Conservation (phyloP, 1,140 invertebrate genomes). For the Cheumatopsyche charites region DNA sequence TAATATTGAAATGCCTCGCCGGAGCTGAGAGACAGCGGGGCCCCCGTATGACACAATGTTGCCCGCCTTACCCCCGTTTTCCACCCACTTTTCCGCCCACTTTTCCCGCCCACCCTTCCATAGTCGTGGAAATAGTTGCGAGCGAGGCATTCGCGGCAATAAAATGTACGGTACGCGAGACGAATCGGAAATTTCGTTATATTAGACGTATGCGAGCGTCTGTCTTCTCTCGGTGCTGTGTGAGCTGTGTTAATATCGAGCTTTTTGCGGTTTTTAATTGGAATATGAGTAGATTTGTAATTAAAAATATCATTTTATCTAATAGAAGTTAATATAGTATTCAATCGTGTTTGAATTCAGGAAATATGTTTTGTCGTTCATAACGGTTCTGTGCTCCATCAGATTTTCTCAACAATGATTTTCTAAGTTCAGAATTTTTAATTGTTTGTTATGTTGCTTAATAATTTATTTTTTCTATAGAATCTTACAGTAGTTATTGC, state of each 20-base stretch:
- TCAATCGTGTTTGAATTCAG: too few relatives aligned
- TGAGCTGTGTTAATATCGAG: background rate
- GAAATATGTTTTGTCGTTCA: too few relatives aligned
- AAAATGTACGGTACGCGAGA: conserved; percentile 49
- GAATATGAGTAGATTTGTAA: too few relatives aligned
- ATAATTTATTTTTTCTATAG: too few relatives aligned
- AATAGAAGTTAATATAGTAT: too few relatives aligned
- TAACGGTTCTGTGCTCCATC: too few relatives aligned
- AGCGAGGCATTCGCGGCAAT: conserved; percentile 47
- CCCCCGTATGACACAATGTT: conserved; percentile 46
- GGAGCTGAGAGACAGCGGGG: conserved; percentile 18
- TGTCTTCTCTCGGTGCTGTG: background rate
- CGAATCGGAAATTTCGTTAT: conserved; percentile 49
- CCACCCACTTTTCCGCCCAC: background rate
- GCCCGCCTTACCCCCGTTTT: background rate
- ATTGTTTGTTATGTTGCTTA: too few relatives aligned
- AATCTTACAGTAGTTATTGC: too few relatives aligned
- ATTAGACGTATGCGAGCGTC: conserved; percentile 10
- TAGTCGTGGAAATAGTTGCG: conserved; percentile 24
- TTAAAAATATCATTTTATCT: too few relatives aligned
- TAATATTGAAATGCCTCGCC: conserved; percentile 48
- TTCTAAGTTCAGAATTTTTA: too few relatives aligned
- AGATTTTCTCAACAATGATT: too few relatives aligned
- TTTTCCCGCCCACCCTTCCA: background rate
- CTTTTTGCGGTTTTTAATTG: background rate